Base-by-base conservation (phyloP, 2,888 invertebrate species). In the Baronia brevicornis region DNA sequence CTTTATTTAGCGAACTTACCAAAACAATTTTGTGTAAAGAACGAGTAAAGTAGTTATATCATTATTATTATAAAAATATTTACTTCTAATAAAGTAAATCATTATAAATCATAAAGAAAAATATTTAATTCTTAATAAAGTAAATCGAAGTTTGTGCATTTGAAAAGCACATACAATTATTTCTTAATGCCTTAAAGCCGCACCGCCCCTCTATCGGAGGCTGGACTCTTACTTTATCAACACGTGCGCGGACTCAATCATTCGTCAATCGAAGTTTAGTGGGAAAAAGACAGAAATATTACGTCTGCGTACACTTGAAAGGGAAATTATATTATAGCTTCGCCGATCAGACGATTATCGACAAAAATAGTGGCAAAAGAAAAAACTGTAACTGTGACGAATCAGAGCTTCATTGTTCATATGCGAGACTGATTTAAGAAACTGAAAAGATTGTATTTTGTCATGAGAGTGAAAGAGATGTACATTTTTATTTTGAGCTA, bases 241-340 rank as follows among this genome's bases (percentile, higher is more conserved):
- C 60, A 62, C 63, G 60, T 60, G 54, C 51, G 59, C 52, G 58
- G 55, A 60, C 64, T 73, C 74, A 70, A 75, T 77, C 74, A 75
- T 74, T 73, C 74, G 71, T 79, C 71, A 75, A 72, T 78, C 64
- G 59, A 67, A 60, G 53, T 47, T 47, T 44, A 36, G 66, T 51
- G 52, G 33, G 67, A 78, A 51, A 62, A 73, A 71, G 78, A 77
- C 59, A 56, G 64, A 61, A 58, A 63, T 54, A 64, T 54, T 33
- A 38, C 42, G 45, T 48, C 41, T 35, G 29, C 43, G 43, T 43
- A 52, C 39, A 65, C 44, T 44, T 50, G 68, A 73, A 51, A 63
- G 69, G 70, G 70, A 69, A 51, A 54, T 52, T 45, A 51, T 44
- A 46, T 48, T 46, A 52, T 57, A 57, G 46, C 48, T 48, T 42